Evolutionary conservation across 2,888 invertebrate species (phyloP).

Genomic region (Euclidia mi): DNA sequence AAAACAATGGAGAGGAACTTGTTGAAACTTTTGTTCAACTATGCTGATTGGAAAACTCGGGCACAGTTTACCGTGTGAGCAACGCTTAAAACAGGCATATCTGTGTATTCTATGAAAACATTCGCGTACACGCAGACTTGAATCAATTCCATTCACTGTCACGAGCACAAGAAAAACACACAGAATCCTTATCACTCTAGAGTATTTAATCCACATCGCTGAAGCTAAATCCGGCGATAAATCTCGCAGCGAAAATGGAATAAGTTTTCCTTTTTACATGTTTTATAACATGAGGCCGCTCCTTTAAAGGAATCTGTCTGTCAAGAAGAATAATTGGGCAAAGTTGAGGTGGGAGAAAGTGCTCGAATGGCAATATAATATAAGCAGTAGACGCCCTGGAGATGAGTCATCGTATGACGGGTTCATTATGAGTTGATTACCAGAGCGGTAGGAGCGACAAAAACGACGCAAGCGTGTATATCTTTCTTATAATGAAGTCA

Average conservation of each 20-base stretch:
- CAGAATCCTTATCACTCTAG: slow-evolving; percentile 36
- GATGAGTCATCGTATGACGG: slow-evolving; percentile 40
- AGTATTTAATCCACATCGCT: slow-evolving; percentile 40
- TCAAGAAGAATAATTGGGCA: slow-evolving; percentile 13
- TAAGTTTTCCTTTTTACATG: slow-evolving; percentile 19
- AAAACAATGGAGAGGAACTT: slow-evolving; percentile 61
- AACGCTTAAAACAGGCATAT: slow-evolving; percentile 34
- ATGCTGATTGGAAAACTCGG: slow-evolving; percentile 58
- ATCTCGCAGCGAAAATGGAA: slow-evolving; percentile 25
- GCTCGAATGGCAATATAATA: slow-evolving; percentile 23
- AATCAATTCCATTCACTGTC: neutral
- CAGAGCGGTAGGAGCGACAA: slow-evolving; percentile 23
- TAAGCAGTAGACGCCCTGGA: slow-evolving; percentile 27
- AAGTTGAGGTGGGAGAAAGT: slow-evolving; percentile 25
- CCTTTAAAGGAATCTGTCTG: neutral
- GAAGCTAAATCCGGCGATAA: slow-evolving; percentile 43
- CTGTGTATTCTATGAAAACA: slow-evolving; percentile 17
- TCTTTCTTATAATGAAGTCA: slow-evolving; percentile 43
- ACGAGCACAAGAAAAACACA: slow-evolving; percentile 18
- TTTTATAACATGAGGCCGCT: slow-evolving; percentile 21
- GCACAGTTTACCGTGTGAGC: slow-evolving; percentile 51
- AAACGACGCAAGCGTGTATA: slow-evolving; percentile 21
- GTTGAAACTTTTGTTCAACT: slow-evolving; percentile 66
- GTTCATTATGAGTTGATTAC: slow-evolving; percentile 38
- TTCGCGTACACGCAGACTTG: slow-evolving; percentile 20